A percentile compares a stretch with the other conserved stretches of the same genome.
Conservation (phyloP, 2,797 vertebrate genomes). For the Rhinogobio ventralis region DNA sequence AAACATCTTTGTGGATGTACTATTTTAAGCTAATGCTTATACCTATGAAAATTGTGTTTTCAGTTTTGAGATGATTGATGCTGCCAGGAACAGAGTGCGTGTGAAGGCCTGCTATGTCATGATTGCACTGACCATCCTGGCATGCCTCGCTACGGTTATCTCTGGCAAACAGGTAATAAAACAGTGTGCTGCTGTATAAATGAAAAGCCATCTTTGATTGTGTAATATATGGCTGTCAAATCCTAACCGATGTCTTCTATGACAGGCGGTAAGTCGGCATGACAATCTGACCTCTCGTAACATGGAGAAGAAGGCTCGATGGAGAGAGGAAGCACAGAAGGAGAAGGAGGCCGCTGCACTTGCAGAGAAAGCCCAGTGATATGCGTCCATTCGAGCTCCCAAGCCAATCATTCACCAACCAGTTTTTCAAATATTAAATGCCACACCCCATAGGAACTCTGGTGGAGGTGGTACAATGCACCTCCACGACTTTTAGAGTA, state of each 20-base stretch:
- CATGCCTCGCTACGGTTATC: conserved; percentile 81
- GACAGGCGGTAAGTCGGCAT: conserved; percentile 79
- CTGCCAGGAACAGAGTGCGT: conserved; percentile 84
- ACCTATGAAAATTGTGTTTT: conserved; percentile 3
- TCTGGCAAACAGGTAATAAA: conserved; percentile 86
- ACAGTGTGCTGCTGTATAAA: not conserved
- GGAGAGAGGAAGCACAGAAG: conserved; percentile 75
- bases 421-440: not conserved
- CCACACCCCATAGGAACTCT: not conserved
- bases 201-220: not conserved
- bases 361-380: conserved; percentile 71
- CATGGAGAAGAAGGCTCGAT: conserved; percentile 87
- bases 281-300: conserved; percentile 81
- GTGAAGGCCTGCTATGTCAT: conserved; percentile 87
- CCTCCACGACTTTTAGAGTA: not conserved
- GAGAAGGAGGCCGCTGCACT: conserved; percentile 47
- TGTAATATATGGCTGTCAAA: not conserved
- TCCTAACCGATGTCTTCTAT: not conserved
- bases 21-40: not conserved
- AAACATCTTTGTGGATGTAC: not conserved
- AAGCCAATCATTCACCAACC: not conserved
- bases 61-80: conserved; percentile 87
- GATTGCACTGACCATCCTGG: conserved; percentile 81
- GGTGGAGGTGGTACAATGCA: not conserved
- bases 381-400: not conserved